Conservation (phyloP, 2,888 invertebrate genomes). For the Chaetogeoica ovagalla region DNA sequence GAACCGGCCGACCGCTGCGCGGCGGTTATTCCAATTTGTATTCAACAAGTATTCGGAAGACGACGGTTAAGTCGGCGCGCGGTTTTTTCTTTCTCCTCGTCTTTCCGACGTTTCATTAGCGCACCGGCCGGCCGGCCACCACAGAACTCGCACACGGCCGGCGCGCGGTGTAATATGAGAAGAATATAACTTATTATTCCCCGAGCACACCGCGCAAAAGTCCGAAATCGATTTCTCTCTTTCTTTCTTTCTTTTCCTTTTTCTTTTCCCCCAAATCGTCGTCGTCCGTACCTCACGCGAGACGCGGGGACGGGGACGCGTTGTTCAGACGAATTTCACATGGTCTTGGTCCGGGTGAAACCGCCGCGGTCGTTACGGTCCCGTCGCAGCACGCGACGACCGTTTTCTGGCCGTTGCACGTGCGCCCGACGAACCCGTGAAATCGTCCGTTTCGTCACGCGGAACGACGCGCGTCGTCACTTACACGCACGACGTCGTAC, state of each 20-base stretch:
- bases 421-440: conserved; percentile 2
- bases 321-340: background rate
- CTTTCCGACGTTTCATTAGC: conserved; percentile 29
- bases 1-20: conserved; percentile 34
- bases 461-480: conserved; percentile 14
- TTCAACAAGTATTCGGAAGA: conserved; percentile 48
- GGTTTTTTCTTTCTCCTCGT: conserved; percentile 25
- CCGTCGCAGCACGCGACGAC: too few relatives aligned
- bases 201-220: conserved; percentile 6
- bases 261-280: too few relatives aligned
- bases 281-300: too few relatives aligned
- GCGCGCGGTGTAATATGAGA: background rate
- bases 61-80: background rate
- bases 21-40: conserved; percentile 35
- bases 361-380: background rate
- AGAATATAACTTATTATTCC: conserved; percentile 40
- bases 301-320: too few relatives aligned
- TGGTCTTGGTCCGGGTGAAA: too few relatives aligned
- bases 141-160: too few relatives aligned
- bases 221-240: conserved; percentile 34
- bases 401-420: too few relatives aligned
- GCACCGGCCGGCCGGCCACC: background rate
- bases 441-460: conserved; percentile 42
- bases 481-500: conserved; percentile 2
- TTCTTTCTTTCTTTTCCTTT: conserved; percentile 5